phyloP scores from a whole-genome alignment of 2,797 vertebrate species.

The Danio tinwini region DNA sequence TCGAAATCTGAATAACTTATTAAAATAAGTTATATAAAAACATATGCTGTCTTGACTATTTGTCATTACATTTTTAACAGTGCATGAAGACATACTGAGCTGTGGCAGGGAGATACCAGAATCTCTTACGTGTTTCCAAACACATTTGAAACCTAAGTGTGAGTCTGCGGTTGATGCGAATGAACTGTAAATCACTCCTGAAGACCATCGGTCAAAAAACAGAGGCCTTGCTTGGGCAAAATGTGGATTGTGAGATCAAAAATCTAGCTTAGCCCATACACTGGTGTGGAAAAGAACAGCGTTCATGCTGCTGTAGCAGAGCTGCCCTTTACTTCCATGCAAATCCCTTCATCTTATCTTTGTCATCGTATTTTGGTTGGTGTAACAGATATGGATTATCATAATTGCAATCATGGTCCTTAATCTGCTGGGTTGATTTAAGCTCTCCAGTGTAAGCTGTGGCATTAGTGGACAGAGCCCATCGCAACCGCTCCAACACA shows the following conservation, averaged over 20 bases:
- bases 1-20: too few relatives aligned
- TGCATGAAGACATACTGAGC: neutral
- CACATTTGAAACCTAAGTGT: constrained; percentile 50
- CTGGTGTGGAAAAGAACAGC: neutral
- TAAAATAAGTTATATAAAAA: too few relatives aligned
- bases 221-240: neutral
- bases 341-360: constrained; percentile 59
- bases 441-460: constrained; percentile 53
- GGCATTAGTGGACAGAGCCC: constrained; percentile 51
- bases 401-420: constrained; percentile 69
- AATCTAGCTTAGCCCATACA: constrained; percentile 35
- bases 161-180: constrained; percentile 49
- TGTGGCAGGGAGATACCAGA: neutral
- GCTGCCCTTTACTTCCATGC: constrained; percentile 32
- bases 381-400: constrained; percentile 72
- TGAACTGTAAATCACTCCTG: constrained; percentile 66
- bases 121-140: neutral
- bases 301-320: constrained; percentile 2
- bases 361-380: constrained; percentile 60
- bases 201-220: neutral
- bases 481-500: constrained; percentile 48
- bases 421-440: constrained; percentile 65
- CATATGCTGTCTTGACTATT: too few relatives aligned
- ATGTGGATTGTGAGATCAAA: constrained; percentile 34
- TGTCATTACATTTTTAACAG: too few relatives aligned